A percentile compares a stretch with the other conserved stretches of the same genome.
Evolutionary conservation across 2,888 invertebrate genomes (phyloP).

Genomic region (Willowsia nigromaculata): DNA sequence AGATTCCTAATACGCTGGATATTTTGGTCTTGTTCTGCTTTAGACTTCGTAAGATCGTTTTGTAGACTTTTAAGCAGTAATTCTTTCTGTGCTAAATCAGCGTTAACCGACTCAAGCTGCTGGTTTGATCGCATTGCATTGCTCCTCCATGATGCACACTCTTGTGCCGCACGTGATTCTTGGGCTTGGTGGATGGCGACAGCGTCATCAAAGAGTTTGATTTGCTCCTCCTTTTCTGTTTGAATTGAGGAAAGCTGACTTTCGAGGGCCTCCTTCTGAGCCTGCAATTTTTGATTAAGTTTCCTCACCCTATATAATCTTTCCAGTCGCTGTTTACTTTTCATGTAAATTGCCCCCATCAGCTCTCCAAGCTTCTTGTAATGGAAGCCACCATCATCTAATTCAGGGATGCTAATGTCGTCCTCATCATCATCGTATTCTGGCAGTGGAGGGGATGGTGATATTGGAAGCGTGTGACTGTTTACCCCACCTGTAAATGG

Average conservation of each 20-base stretch:
- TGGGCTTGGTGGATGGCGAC: neutral
- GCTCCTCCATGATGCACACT: neutral
- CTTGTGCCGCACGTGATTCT: neutral
- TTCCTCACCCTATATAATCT: neutral
- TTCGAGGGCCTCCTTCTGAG: neutral
- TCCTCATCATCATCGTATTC: neutral
- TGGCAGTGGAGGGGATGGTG: neutral
- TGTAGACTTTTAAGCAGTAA: neutral
- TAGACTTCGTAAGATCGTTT: neutral
- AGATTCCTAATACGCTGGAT: neutral
- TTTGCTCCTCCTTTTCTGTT: neutral
- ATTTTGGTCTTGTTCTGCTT: neutral
- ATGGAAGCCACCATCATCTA: neutral
- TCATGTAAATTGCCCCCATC: neutral
- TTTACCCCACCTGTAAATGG: neutral
- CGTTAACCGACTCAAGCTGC: neutral
- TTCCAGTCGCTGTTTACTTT: neutral
- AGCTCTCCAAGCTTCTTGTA: neutral
- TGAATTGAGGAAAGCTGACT: neutral
- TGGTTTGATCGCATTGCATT: neutral
- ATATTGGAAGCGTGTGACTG: neutral
- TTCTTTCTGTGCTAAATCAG: neutral
- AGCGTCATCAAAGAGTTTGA: neutral
- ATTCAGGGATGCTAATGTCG: neutral
- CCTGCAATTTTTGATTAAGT: neutral